phyloP scores from a whole-genome alignment of 2,797 vertebrate species.

The Coreius guichenoti region DNA sequence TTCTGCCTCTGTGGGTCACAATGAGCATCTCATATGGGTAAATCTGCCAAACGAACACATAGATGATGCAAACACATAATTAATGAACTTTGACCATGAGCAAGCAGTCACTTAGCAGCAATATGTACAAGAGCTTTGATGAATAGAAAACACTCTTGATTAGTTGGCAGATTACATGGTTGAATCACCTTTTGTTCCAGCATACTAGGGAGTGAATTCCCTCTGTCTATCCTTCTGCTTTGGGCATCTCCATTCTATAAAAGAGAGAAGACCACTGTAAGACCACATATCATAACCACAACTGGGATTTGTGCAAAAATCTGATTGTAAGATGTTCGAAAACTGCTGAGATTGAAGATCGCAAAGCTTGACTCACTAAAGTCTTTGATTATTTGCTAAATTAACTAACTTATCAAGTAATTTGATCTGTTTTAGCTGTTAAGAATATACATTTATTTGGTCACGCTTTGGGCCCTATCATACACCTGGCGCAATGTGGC shows the following conservation, averaged over 20 bases:
- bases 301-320: slow-evolving; percentile 1
- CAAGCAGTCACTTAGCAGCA: neutral
- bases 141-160: neutral
- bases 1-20: slow-evolving; percentile 85
- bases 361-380: neutral
- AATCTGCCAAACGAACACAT: slow-evolving; percentile 72
- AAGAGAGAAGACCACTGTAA: neutral
- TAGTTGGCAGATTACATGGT: neutral
- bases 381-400: neutral
- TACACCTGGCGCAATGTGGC: too few relatives aligned
- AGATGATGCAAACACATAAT: slow-evolving; percentile 3
- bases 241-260: slow-evolving; percentile 87
- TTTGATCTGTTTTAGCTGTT: neutral
- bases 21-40: slow-evolving; percentile 89
- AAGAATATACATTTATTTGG: neutral
- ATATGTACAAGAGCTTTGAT: neutral
- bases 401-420: neutral
- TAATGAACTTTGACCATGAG: slow-evolving; percentile 4
- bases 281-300: neutral
- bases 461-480: neutral
- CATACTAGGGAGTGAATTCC: slow-evolving; percentile 91
- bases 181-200: slow-evolving; percentile 84
- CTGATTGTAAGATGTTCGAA: neutral
- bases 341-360: neutral
- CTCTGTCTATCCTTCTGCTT: slow-evolving; percentile 88